Conservation (phyloP, 2,888 invertebrate genomes). For the Andricus curvator region DNA sequence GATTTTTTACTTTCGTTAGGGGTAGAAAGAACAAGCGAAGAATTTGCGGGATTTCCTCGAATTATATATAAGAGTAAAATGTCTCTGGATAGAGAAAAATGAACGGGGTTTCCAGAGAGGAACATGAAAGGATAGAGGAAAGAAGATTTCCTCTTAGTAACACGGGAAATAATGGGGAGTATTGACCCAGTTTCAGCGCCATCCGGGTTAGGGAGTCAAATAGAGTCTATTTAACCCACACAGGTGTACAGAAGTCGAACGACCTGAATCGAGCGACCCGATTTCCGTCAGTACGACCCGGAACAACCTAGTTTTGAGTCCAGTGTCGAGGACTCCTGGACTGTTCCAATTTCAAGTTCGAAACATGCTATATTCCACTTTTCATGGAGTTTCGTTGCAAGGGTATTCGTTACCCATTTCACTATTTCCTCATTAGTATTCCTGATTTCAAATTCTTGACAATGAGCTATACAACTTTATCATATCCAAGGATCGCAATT, state of each 20-base stretch:
- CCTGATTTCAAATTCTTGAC: background rate
- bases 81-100: background rate
- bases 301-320: conserved; percentile 66
- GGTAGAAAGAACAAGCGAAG: background rate
- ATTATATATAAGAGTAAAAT: background rate
- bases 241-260: conserved; percentile 54
- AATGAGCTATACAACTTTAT: background rate
- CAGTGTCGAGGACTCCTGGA: conserved; percentile 44
- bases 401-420: background rate
- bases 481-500: background rate
- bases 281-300: conserved; percentile 70
- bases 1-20: background rate
- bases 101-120: background rate
- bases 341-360: conserved; percentile 32
- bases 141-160: conserved; percentile 14
- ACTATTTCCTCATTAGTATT: background rate
- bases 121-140: background rate
- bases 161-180: conserved; percentile 59
- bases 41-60: background rate
- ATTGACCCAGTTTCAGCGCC: conserved; percentile 70
- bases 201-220: conserved; percentile 70
- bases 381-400: conserved; percentile 9
- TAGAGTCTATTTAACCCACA: conserved; percentile 62
- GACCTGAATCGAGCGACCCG: conserved; percentile 76
- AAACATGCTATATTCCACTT: conserved; percentile 11